Evolutionary conservation across 2,113 vertebrate genomes (phyloP).

Genomic region (Alligator sinensis): DNA sequence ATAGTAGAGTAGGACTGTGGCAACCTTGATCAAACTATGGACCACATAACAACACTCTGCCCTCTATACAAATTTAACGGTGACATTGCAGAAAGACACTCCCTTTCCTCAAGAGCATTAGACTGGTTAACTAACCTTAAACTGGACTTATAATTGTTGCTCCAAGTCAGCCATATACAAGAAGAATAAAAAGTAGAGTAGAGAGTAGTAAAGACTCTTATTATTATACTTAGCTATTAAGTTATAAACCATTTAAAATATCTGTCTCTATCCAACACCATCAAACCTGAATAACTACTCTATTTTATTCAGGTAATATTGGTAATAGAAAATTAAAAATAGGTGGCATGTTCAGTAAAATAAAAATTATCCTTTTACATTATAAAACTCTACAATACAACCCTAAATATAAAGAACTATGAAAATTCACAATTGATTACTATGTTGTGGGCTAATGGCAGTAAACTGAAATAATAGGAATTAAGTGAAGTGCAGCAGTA

Average conservation of each 20-base stretch:
- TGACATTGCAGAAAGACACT: no score
- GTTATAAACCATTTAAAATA: background rate
- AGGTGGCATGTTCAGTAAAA: background rate
- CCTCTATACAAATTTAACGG: no score
- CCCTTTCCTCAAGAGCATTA: no score
- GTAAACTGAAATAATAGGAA: constrained; percentile 7
- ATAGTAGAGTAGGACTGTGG: background rate
- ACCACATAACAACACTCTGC: no score
- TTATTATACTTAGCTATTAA: background rate
- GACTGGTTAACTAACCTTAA: no score
- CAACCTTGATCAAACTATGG: no score
- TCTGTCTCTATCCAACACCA: background rate
- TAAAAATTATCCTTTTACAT: background rate
- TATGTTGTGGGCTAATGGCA: background rate
- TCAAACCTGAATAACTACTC: background rate
- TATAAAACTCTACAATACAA: background rate
- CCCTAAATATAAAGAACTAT: background rate
- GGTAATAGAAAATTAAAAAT: constrained; percentile 3
- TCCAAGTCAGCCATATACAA: background rate
- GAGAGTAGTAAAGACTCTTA: background rate
- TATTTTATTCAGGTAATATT: background rate
- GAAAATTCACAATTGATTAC: background rate
- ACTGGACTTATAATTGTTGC: no score
- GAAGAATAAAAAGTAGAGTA: background rate
- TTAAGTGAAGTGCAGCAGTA: constrained; percentile 21